Conservation (phyloP, 2,888 invertebrate genomes). For the Capitulum mitella region DNA sequence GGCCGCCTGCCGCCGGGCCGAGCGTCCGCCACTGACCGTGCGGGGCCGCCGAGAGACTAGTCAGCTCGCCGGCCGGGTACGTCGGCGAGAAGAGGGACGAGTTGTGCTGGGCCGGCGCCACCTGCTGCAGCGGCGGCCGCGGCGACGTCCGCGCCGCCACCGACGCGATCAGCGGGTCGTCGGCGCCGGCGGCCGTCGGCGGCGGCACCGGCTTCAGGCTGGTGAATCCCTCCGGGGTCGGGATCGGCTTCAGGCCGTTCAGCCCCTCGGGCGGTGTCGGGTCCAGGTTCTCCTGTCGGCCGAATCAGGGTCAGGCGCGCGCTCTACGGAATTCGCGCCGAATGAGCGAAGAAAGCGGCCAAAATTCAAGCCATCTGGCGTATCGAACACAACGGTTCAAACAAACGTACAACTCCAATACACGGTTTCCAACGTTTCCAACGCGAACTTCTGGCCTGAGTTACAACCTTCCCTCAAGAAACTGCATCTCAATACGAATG, state of each 20-base stretch:
- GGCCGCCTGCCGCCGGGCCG: not conserved
- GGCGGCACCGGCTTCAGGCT: not conserved
- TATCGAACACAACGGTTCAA: too few relatives aligned
- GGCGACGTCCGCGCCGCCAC: not conserved
- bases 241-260: not conserved
- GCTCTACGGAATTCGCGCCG: too few relatives aligned
- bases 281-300: slow-evolving; percentile 2
- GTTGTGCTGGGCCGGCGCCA: not conserved
- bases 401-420: too few relatives aligned
- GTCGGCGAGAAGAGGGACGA: not conserved
- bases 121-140: slow-evolving; percentile 6
- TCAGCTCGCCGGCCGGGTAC: not conserved
- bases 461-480: too few relatives aligned
- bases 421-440: too few relatives aligned
- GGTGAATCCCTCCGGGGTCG: not conserved
- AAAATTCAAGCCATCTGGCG: too few relatives aligned
- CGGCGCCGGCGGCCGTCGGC: not conserved
- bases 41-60: not conserved
- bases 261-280: not conserved
- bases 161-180: not conserved
- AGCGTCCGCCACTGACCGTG: not conserved
- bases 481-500: too few relatives aligned
- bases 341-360: too few relatives aligned
- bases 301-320: too few relatives aligned
- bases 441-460: too few relatives aligned